Base-by-base conservation (phyloP, 2,797 vertebrate species). In the Pteropus rufus region DNA sequence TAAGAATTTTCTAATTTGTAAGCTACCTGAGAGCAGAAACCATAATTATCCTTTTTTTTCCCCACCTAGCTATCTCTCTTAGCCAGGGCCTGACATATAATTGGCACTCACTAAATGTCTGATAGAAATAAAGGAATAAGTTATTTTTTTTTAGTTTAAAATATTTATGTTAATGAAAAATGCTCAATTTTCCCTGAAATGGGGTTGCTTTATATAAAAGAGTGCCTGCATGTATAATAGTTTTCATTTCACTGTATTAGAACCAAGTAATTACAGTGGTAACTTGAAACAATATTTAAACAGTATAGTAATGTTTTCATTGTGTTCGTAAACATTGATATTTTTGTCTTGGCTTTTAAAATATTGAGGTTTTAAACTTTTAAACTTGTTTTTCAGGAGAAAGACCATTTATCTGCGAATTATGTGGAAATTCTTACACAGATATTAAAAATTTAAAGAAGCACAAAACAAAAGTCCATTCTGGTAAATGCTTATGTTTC, bases 391-490 rank as follows among this genome's bases (percentile, higher is more conserved):
- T 97, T 98, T 94, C 98, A 99, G 99, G 99, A 95, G 99, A 99
- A 93, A 99, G 99, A 98, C 99, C 99, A 6, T 99, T 99, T 98
- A 99, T 99, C 98, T 99, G 99, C 93, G 99, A 99, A 98, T 98
- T 99, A 97, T 99, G 99, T 99, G 99, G 99, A 95, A 99, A 99
- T 98, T 98, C 99, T 24, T 99, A 99, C 56, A 99, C 99, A 79
- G 99, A 99, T 73, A 99, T 99, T 96, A 99, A 99, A 98, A 99
- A 99, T 95, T 99, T 99, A 98, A 99, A 99, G 98, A 99, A 99
- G 97, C 99, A 99, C 98, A 99, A 99, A 98, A 99, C 99, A 1
- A 99, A 99, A 97, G 99, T 99, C 95, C 99, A 99, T 95, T 98
- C 99, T 49, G 99, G 99, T 98, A 98, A 99, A 98, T 98, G 93